These are phyloP conservation scores for Teinopalpus imperialis DNA, from an alignment of 2,888 invertebrate species.

Conservation along the genomic window DNA sequence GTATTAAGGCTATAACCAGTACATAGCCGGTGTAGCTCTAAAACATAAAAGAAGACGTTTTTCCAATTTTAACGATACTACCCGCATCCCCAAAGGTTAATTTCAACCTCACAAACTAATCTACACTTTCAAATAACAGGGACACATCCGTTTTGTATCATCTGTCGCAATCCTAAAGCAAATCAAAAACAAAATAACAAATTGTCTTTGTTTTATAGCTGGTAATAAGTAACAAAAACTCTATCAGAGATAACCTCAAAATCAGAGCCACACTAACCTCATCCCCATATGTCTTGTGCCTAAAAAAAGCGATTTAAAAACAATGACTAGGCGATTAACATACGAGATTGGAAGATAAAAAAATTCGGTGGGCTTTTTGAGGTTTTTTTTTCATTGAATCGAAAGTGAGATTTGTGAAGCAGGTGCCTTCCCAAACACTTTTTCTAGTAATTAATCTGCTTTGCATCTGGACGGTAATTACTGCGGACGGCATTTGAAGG, in stretches of 20 bases:
- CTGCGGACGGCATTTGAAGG: conserved; percentile 58
- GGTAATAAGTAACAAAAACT: conserved; percentile 22
- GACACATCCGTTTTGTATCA: conserved; percentile 12
- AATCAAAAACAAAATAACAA: conserved; percentile 17
- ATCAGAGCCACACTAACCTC: too few species aligned
- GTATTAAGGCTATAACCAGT: too few species aligned
- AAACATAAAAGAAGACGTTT: too few species aligned
- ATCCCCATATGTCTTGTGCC: conserved; percentile 44
- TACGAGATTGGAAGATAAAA: conserved; percentile 62
- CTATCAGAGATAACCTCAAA: conserved; percentile 19
- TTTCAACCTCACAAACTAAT: not conserved
- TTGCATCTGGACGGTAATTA: conserved; percentile 76
- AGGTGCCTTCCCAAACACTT: conserved; percentile 64
- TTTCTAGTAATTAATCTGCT: conserved; percentile 77
- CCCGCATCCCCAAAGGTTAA: not conserved
- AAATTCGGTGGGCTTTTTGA: conserved; percentile 41
- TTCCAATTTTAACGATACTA: not conserved
- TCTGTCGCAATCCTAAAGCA: conserved; percentile 15
- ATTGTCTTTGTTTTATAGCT: conserved; percentile 18
- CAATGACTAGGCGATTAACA: conserved; percentile 76
- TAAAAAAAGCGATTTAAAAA: conserved; percentile 44
- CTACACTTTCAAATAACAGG: not conserved
- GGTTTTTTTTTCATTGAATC: conserved; percentile 46
- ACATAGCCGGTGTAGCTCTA: too few species aligned
- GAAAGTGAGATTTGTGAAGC: conserved; percentile 70